These are phyloP conservation scores for Gadus macrocephalus DNA, from an alignment of 2,113 vertebrate genomes.

Conservation along the genomic window DNA sequence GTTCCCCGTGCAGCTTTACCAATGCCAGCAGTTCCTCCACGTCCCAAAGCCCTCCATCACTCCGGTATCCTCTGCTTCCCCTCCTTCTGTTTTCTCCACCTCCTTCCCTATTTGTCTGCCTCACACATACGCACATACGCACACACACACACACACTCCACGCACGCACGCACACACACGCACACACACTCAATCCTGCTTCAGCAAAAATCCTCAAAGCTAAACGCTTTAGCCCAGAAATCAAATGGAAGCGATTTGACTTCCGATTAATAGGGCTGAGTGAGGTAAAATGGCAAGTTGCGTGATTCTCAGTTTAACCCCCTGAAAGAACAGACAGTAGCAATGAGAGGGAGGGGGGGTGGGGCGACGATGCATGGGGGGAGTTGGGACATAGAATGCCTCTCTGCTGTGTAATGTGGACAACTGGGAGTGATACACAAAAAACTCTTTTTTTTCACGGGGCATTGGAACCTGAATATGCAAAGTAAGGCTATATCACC, in stretches of 20 bases:
- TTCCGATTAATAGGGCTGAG: conserved; percentile 68
- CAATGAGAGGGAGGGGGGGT: conserved; percentile 43
- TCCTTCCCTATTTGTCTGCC: conserved; percentile 31
- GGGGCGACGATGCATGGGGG: conserved; percentile 27
- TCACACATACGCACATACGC: conserved; percentile 8
- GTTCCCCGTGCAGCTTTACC: conserved; percentile 62
- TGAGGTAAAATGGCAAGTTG: conserved; percentile 48
- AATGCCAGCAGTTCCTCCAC: conserved; percentile 52
- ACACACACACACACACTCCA: not conserved
- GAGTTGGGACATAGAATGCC: not conserved
- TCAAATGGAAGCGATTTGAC: conserved; percentile 72
- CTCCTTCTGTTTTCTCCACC: conserved; percentile 40
- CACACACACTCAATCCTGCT: conserved; percentile 21
- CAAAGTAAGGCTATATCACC: conserved; percentile 7
- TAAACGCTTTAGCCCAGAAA: conserved; percentile 55
- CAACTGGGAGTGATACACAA: not conserved
- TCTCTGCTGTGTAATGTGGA: not conserved
- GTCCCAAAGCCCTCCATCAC: conserved; percentile 36
- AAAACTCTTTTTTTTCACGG: not conserved
- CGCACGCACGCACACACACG: not conserved
- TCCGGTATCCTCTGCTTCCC: not conserved
- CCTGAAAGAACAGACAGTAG: conserved; percentile 43
- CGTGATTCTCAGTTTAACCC: conserved; percentile 52
- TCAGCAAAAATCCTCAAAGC: conserved; percentile 59
- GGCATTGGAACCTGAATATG: conserved; percentile 2